Conservation (phyloP, 2,113 vertebrate genomes). For the Ciconia maguari region DNA sequence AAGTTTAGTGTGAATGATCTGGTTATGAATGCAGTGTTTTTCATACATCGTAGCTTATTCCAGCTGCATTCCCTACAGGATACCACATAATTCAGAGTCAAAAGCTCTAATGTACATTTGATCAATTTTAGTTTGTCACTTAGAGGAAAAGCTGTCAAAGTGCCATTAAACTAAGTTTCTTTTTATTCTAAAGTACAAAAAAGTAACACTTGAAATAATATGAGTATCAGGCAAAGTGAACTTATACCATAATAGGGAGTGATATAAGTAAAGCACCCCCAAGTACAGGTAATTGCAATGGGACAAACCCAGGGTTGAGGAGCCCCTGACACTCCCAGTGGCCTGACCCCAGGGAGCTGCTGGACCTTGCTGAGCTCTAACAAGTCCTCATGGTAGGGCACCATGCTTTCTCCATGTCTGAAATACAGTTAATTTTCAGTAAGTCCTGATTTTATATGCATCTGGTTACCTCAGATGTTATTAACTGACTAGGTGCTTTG, state of each 20-base stretch:
- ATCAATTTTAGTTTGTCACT: conserved; percentile 68
- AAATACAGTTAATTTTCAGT: neutral
- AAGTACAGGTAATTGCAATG: neutral
- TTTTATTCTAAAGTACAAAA: conserved; percentile 46
- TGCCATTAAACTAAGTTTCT: conserved; percentile 44
- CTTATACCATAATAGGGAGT: neutral
- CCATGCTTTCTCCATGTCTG: neutral
- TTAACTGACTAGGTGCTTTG: neutral
- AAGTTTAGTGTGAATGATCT: conserved; percentile 10
- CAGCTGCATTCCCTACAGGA: conserved; percentile 38
- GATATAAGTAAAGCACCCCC: neutral
- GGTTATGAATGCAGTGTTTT: neutral
- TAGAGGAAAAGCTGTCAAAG: conserved; percentile 61
- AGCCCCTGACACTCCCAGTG: fast-evolving
- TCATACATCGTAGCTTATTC: conserved; percentile 28
- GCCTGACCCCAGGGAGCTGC: fast-evolving
- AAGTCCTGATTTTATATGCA: neutral
- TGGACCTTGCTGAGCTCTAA: neutral
- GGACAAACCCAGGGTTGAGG: neutral
- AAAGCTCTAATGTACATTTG: conserved; percentile 60
- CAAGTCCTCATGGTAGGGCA: neutral
- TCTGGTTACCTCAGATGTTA: neutral
- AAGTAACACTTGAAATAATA: conserved; percentile 15
- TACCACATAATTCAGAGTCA: conserved; percentile 39
- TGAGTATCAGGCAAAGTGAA: conserved; percentile 6